Percentiles rank a stretch among this genome's conserved stretches.
These are phyloP conservation scores for Pollicipes pollicipes DNA, from an alignment of 1,140 invertebrate species.

Conservation along the genomic window DNA sequence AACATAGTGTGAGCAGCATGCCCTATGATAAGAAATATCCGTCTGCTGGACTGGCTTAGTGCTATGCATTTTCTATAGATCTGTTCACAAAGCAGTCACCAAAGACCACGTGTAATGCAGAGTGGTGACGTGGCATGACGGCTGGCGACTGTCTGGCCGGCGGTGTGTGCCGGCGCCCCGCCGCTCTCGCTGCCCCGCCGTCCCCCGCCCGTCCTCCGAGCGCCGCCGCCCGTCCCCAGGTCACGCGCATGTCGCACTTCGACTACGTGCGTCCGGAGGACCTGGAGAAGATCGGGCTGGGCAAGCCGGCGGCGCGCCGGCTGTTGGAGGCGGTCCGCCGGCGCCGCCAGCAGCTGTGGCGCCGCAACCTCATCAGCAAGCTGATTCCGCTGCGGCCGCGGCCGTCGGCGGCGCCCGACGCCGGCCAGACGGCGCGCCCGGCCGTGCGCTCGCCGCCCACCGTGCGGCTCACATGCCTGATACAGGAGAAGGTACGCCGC, in stretches of 20 bases:
- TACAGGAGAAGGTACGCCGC: slow-evolving; percentile 54
- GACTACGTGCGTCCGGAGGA: slow-evolving; percentile 88
- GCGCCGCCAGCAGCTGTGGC: slow-evolving; percentile 59
- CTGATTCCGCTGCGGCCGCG: slow-evolving; percentile 38
- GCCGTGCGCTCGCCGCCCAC: not conserved
- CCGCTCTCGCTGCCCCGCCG: not conserved
- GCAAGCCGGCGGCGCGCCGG: slow-evolving; percentile 72
- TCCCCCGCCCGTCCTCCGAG: not conserved
- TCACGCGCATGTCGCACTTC: slow-evolving; percentile 78
- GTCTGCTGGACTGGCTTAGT: too few relatives aligned
- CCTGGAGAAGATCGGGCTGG: slow-evolving; percentile 82
- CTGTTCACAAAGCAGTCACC: not conserved
- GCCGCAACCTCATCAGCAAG: slow-evolving; percentile 69
- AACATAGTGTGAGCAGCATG: too few relatives aligned
- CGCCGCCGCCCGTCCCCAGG: slow-evolving; percentile 27
- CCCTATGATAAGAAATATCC: too few relatives aligned
- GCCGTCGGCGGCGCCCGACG: slow-evolving; percentile 13
- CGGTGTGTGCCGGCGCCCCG: slow-evolving; percentile 8
- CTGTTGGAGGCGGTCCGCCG: slow-evolving; percentile 83
- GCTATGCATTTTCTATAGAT: not conserved
- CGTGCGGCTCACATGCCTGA: slow-evolving; percentile 55
- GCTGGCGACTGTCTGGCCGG: too few relatives aligned
- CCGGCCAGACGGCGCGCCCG: slow-evolving; percentile 23
- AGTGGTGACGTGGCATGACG: not conserved
- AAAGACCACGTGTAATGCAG: not conserved